Percentiles rank a stretch among this genome's conserved stretches.
Evolutionary conservation across 1,140 invertebrate genomes (phyloP).

Genomic region (Zaprionus ornatus): DNA sequence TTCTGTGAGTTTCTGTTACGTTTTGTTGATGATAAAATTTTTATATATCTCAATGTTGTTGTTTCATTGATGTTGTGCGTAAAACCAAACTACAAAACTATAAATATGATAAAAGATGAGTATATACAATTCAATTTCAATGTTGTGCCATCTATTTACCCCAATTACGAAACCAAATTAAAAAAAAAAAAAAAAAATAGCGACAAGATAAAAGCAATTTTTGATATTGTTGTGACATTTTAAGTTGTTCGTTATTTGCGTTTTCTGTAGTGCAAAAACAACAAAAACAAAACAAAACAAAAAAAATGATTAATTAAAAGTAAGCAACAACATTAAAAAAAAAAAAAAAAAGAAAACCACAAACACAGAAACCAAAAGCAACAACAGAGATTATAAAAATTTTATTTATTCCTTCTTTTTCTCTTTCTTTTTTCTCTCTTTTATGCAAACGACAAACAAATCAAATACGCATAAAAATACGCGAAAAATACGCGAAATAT

Average conservation of each 20-base stretch:
- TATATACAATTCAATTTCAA: conserved; percentile 33
- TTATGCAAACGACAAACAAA: conserved; percentile 49
- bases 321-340: conserved; percentile 50
- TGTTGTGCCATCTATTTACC: conserved; percentile 58
- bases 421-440: conserved; percentile 80
- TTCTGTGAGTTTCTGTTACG: conserved; percentile 26
- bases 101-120: conserved; percentile 26
- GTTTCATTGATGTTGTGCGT: conserved; percentile 74
- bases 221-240: conserved; percentile 62
- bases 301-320: conserved; percentile 51
- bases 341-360: too few relatives aligned
- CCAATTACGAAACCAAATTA: conserved; percentile 29
- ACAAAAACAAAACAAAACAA: conserved; percentile 18
- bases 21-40: conserved; percentile 60
- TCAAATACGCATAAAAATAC: conserved; percentile 36
- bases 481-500: conserved; percentile 2
- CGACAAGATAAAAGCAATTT: conserved; percentile 13
- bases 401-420: conserved; percentile 79
- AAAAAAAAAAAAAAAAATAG: conserved; percentile 7
- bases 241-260: conserved; percentile 58
- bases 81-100: conserved; percentile 47
- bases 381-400: conserved; percentile 76
- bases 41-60: conserved; percentile 79
- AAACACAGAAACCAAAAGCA: conserved; percentile 49
- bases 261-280: conserved; percentile 62